A percentile compares a stretch with the other conserved stretches of the same genome.
phyloP scores from a whole-genome alignment of 2,888 invertebrate species.

The Bembecia ichneumoniformis region DNA sequence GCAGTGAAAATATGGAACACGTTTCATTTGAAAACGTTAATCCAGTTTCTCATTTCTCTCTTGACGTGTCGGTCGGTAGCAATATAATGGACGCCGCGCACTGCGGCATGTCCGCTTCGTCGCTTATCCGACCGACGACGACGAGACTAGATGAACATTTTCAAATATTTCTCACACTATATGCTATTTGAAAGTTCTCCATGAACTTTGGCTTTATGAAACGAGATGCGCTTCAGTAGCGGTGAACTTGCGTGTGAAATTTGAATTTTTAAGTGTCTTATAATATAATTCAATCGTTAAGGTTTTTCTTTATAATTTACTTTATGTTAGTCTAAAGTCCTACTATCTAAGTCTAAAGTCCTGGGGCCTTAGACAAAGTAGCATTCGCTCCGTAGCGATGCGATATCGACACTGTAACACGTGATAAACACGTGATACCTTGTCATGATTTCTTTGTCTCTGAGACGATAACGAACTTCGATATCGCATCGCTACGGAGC shows the following conservation, averaged over 20 bases:
- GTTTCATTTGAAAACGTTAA: no score
- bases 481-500: no score
- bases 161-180: conserved; percentile 22
- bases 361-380: no score
- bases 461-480: no score
- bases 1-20: no score
- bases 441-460: no score
- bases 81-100: conserved; percentile 5
- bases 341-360: no score
- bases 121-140: conserved; percentile 9
- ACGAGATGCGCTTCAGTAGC: conserved; percentile 6
- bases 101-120: background rate
- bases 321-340: background rate
- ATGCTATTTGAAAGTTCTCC: conserved; percentile 8
- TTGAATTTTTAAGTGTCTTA: background rate
- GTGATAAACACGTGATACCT: no score
- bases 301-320: background rate
- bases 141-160: conserved; percentile 17
- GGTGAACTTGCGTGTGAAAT: conserved; percentile 9
- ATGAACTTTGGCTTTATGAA: conserved; percentile 9
- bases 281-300: background rate
- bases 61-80: conserved; percentile 1
- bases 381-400: no score
- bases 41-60: no score
- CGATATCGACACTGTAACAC: no score